Evolutionary conservation across 2,888 invertebrate species (phyloP).

Genomic region (Nephrotoma flavescens): DNA sequence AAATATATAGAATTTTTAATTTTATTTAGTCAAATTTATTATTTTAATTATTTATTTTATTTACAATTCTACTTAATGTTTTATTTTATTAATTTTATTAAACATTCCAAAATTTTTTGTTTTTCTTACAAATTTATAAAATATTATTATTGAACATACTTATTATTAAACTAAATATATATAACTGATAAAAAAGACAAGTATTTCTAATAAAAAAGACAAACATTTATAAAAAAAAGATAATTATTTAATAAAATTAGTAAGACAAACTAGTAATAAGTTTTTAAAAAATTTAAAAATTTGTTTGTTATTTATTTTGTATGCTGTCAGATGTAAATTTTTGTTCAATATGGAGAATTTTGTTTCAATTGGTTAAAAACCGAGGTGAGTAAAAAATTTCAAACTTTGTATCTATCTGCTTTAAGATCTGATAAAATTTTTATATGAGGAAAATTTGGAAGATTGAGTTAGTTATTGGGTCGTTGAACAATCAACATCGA

Average conservation of each 20-base stretch:
- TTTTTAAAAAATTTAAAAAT: neutral
- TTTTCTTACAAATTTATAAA: neutral
- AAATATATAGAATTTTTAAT: neutral
- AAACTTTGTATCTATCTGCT: too few relatives aligned
- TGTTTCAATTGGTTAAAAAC: too few relatives aligned
- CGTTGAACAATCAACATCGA: too few relatives aligned
- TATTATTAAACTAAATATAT: neutral
- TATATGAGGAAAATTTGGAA: too few relatives aligned
- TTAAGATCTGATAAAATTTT: too few relatives aligned
- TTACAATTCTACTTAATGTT: neutral
- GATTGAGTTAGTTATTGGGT: too few relatives aligned
- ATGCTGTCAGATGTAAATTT: too few relatives aligned
- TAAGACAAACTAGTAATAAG: neutral
- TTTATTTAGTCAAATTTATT: neutral
- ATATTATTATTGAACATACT: neutral
- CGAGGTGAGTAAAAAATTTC: too few relatives aligned
- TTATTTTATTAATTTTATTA: neutral
- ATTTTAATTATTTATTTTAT: neutral
- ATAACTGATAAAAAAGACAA: neutral
- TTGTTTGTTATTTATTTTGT: neutral
- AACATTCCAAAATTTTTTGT: neutral
- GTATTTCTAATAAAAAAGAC: neutral
- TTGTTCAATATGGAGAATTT: too few relatives aligned
- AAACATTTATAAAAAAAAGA: neutral
- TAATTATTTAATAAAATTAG: neutral